A percentile compares a stretch with the other conserved stretches of the same genome.
These are phyloP conservation scores for Herminia tarsipennalis DNA, from an alignment of 2,888 invertebrate species.

Conservation along the genomic window DNA sequence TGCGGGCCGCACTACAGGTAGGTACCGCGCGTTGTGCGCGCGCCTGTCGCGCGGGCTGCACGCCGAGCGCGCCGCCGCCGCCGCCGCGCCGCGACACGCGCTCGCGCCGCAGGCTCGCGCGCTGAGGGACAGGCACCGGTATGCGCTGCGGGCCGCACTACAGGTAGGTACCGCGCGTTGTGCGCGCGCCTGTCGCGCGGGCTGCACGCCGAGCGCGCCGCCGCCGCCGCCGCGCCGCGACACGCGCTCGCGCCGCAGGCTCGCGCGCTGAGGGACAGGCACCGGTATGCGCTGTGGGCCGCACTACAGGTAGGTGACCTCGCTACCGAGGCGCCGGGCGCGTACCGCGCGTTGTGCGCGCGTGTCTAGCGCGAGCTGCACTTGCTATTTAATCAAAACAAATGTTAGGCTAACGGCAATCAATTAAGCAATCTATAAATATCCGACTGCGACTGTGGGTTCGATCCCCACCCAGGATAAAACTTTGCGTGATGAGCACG, in stretches of 20 bases:
- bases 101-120: constrained; percentile 51
- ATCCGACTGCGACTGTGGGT: no score
- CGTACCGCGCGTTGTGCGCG: constrained; percentile 57
- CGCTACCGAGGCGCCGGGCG: constrained; percentile 55
- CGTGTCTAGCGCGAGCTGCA: constrained; percentile 61
- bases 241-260: constrained; percentile 50
- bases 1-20: constrained; percentile 20
- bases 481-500: no score
- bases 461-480: no score
- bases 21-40: constrained; percentile 37
- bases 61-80: constrained; percentile 52
- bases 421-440: no score
- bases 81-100: constrained; percentile 51
- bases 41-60: constrained; percentile 60
- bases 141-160: constrained; percentile 52
- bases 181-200: constrained; percentile 54
- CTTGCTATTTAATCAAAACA: no score
- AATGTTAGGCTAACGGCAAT: no score
- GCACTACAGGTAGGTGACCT: constrained; percentile 7
- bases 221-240: constrained; percentile 55
- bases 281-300: constrained; percentile 63
- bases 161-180: constrained; percentile 3
- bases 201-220: constrained; percentile 57
- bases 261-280: constrained; percentile 54
- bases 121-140: constrained; percentile 63